These are phyloP conservation scores for Lagodon rhomboides DNA, from an alignment of 2,797 vertebrate genomes.

Conservation along the genomic window DNA sequence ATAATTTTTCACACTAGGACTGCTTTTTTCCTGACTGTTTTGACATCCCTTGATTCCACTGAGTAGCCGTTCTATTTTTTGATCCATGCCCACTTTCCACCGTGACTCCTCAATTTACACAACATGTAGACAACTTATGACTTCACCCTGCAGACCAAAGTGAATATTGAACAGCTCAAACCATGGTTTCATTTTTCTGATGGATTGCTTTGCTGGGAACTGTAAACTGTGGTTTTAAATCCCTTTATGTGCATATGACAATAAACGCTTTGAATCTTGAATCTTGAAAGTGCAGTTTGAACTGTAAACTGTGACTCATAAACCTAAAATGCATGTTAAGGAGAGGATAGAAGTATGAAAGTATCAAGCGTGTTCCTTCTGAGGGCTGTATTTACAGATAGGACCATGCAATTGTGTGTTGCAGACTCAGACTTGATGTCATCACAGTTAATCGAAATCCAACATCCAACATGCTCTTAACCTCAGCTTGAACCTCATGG, in stretches of 20 bases:
- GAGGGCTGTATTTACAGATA: conserved; percentile 58
- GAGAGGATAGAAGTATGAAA: conserved; percentile 41
- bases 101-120: conserved; percentile 44
- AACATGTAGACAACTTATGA: conserved; percentile 51
- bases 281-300: conserved; percentile 54
- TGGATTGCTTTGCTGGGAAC: conserved; percentile 58
- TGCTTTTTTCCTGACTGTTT: conserved; percentile 33
- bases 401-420: conserved; percentile 34
- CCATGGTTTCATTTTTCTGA: conserved; percentile 55
- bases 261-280: too few relatives aligned
- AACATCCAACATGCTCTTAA: conserved; percentile 63
- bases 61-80: conserved; percentile 35
- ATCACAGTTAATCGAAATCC: conserved; percentile 56
- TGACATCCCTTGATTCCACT: conserved; percentile 44
- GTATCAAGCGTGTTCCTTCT: conserved; percentile 33
- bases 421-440: conserved; percentile 49
- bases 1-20: conserved; percentile 43
- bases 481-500: conserved; percentile 64
- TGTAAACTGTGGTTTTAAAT: conserved; percentile 64
- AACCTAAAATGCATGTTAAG: conserved; percentile 56
- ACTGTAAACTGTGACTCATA: conserved; percentile 53
- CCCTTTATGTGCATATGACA: conserved; percentile 20
- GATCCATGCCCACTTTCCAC: conserved; percentile 49
- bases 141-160: conserved; percentile 48
- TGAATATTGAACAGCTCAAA: conserved; percentile 53